phyloP scores from a whole-genome alignment of 2,797 vertebrate genomes.

The Diglossa cyanea region DNA sequence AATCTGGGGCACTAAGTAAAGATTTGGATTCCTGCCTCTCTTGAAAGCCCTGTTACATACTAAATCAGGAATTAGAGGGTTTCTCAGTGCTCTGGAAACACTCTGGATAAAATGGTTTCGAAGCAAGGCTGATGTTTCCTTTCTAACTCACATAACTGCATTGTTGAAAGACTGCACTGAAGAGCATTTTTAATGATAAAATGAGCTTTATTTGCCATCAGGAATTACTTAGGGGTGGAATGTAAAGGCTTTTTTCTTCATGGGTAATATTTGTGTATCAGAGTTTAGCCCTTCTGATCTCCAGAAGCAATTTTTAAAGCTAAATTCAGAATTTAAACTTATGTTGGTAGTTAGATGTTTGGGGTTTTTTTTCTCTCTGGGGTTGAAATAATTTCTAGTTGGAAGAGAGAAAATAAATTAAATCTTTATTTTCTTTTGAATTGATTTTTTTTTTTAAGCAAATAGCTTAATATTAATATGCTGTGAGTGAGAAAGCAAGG shows the following conservation, averaged over 20 bases:
- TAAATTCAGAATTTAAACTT: neutral
- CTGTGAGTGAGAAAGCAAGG: neutral
- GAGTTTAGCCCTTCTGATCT: neutral
- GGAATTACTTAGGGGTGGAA: neutral
- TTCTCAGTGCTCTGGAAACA: neutral
- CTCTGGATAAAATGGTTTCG: neutral
- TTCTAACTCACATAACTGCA: neutral
- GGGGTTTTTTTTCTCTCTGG: neutral
- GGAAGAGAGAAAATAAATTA: neutral
- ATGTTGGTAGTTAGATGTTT: neutral
- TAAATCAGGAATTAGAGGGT: neutral
- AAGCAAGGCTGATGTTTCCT: neutral
- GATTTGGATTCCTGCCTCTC: neutral
- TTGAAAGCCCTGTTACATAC: neutral
- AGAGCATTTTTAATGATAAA: neutral
- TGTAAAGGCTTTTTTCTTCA: neutral
- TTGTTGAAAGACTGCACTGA: neutral
- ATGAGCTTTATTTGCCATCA: neutral
- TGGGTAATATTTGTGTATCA: neutral
- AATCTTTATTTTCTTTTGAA: neutral
- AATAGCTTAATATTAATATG: neutral
- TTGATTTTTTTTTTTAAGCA: neutral
- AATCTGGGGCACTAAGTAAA: neutral
- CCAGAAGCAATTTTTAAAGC: neutral
- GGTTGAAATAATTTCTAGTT: neutral